Base-by-base conservation (phyloP, 1,140 invertebrate species). In the Bombus consobrinus region DNA sequence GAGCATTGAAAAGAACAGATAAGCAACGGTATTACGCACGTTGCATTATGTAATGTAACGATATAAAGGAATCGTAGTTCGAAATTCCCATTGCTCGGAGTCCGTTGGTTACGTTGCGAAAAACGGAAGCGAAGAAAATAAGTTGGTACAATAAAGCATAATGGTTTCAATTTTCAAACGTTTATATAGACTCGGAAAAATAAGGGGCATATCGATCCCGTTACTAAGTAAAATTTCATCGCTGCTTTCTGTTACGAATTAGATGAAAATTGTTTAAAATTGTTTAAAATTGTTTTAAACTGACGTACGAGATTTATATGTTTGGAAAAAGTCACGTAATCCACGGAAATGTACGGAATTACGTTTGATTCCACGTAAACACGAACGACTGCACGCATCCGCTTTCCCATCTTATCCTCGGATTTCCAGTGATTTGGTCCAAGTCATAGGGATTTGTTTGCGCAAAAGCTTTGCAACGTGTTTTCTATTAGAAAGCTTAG, bases 401-500 rank as follows among this genome's bases (percentile, higher is more conserved):
- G 8, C 3, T 62, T 78, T 32, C 32, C 32, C 37, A 12, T 9
- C 3, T 64, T 78, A 64, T 43, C 37, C 69, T n/a, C 53, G 62
- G 28, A 73, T 47, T 53, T 39, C 13, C 13, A 28, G 75, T 68
- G 77, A 87, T 85, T 79, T 74, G 47, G 25, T 10, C 34, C 25
- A 43, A 66, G 5, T 13, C 75, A 41, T 28, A 37, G 74, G 47
- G 47, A 75, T 75, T 75, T 57, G 47, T 47, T 75, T 37, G 47
- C 47, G 22, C 34, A 5, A 41, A 73, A 86, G 80, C 68, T 69
- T 62, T 22, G 57, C 73, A 34, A 72, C 37, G 72, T 82, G 57
- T 81, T 81, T 88, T 81, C 34, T 62, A 81, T 88, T 85, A 53
- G 22, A 76, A 87, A 64, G 59, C 43, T 64, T 43, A 32, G 18